Base-by-base conservation (phyloP, 2,113 vertebrate species). In the Turdus rufiventris region DNA sequence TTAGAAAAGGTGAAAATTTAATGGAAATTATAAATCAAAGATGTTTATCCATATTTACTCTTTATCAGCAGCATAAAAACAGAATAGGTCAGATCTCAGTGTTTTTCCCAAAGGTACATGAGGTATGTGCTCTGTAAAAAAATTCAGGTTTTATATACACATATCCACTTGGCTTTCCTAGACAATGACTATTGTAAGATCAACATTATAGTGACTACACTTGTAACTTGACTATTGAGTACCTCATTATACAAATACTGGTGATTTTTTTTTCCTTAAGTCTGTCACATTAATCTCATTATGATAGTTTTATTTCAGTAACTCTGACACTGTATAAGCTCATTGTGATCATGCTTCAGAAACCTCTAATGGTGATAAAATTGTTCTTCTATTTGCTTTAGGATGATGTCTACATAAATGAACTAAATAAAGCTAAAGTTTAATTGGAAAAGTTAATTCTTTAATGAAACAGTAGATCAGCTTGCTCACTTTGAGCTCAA, bases 401-500 rank as follows among this genome's bases (percentile, higher is more conserved):
- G 56, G 42, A 95, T 14, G 7, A 84, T 65, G 58, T 83, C 66
- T 92, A 70, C n/a, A 28, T 92, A 95, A 96, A 94, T 92, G 84
- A 56, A 73, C 48, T 88, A 96, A 94, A 89, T 53, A 88, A 96
- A 93, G 45, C 10, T 93, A 92, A 94, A 91, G 29, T 95, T 97
- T 95, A 95, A 95, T 92, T 95, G 83, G 58, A 97, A 95, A 97
- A 95, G 79, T 91, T 93, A 87, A 82, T 92, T 91, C 48, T 88
- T 88, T 95, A 94, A 89, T 92, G 87, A 93, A 92, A 92, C 15
- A 58, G 17, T 66, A 91, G 81, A 87, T 81, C 33, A 74, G 24
- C 73, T 96, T 75, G n/a, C 81, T 96, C 85, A 78, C 26, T 95
- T 88, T 12, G 20, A 94, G 79, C 40, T 92, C 84, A 76, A n/a